Evolutionary conservation across 2,888 invertebrate species (phyloP).

Genomic region (Nipponacmea schrenckii): DNA sequence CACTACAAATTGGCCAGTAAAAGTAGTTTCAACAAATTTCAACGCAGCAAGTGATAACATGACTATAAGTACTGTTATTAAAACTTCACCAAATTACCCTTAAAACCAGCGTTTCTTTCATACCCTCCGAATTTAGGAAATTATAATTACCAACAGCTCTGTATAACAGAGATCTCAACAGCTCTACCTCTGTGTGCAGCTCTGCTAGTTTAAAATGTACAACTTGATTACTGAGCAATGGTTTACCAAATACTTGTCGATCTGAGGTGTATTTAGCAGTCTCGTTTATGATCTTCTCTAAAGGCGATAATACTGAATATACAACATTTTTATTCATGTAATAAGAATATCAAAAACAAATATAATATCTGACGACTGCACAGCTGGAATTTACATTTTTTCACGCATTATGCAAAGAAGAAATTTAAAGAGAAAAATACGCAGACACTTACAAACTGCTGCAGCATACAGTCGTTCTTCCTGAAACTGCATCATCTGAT

Average conservation of each 20-base stretch:
- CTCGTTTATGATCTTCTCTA: conserved; percentile 66
- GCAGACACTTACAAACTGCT: conserved; percentile 50
- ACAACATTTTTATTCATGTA: too few species aligned
- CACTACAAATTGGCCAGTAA: neutral
- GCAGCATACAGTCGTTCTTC: conserved; percentile 70
- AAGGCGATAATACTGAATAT: conserved; percentile 57
- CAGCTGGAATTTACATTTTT: too few species aligned
- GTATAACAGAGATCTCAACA: conserved; percentile 70
- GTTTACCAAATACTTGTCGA: conserved; percentile 70
- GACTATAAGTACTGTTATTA: too few species aligned
- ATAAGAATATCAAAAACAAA: too few species aligned
- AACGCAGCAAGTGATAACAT: too few species aligned
- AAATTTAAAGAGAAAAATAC: too few species aligned
- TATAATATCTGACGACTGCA: too few species aligned
- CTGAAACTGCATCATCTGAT: conserved; percentile 73
- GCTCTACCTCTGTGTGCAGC: conserved; percentile 71
- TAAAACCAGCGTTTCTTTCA: too few species aligned
- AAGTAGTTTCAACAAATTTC: too few species aligned
- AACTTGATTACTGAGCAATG: conserved; percentile 67
- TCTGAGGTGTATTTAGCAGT: conserved; percentile 71
- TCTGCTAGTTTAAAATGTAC: conserved; percentile 73
- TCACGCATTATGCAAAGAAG: too few species aligned
- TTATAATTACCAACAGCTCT: conserved; percentile 65
- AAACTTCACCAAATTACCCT: too few species aligned
- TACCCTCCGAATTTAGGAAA: too few species aligned